Base-by-base conservation (phyloP, 2,113 vertebrate species). In the Zosterops lateralis region DNA sequence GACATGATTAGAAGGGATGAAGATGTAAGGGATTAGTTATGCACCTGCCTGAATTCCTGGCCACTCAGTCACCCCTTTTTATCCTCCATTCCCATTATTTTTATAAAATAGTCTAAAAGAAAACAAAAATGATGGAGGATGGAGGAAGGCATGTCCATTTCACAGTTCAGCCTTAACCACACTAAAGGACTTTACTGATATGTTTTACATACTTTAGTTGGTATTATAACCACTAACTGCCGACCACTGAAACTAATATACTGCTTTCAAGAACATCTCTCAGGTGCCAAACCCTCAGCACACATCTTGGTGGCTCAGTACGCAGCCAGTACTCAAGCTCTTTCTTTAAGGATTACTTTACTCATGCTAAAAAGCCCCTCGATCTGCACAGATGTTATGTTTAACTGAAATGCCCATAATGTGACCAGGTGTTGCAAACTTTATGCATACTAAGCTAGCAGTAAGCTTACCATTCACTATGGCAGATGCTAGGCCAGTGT, bases 21-120 rank as follows among this genome's bases (percentile, higher is more conserved):
- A 91, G 45, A 61, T 53, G 26, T 32, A 9, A 9, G 15, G 24
- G 48, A 76, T 21, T n/a, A 89, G 57, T 56, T 92, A 68, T 26
- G 48, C 65, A 89, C 62, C 58, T 92, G 87, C 19, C 58, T 84
- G 73, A 89, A 96, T 87, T 92, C 77, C 81, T 79, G 90, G 62
- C 31, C 18, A 57, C n/a, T 61, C 58, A 61, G 54, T 90, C 89
- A 94, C 45, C 19, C 15, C 58, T 61, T 84, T 72, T 65, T 42
- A 76, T 45, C 29, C 31, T 87, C 36, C 31, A 50, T 91, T 91
- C 24, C 58, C 15, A 38, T 21, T 54, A 21, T 44, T 96, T 82
- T 68, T 40, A 65, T 68, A 64, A 78, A 95, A 58, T 1, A 84
- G 17, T 44, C 29, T 50, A 51, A 73, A 77, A 93, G 61, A 86